A percentile compares a stretch with the other conserved stretches of the same genome.
These are phyloP conservation scores for Sthenelais limicola DNA, from an alignment of 2,888 invertebrate species.

Conservation along the genomic window DNA sequence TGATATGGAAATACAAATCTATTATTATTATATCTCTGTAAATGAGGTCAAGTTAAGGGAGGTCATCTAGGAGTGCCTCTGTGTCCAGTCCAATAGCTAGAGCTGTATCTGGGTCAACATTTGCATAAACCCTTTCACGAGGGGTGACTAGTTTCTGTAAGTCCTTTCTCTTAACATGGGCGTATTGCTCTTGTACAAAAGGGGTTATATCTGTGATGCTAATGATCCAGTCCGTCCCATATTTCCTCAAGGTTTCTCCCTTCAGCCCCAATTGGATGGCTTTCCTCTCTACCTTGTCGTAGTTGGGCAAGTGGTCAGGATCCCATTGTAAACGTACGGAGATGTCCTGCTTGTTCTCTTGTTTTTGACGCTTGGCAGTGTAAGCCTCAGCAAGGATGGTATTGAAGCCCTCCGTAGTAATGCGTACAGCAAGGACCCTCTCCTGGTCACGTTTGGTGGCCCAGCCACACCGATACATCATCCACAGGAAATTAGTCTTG, in stretches of 20 bases:
- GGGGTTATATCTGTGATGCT: constrained; percentile 58
- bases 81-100: too few species aligned
- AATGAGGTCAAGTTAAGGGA: too few species aligned
- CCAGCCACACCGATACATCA: constrained; percentile 70
- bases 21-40: too few species aligned
- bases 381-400: constrained; percentile 59
- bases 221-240: constrained; percentile 53
- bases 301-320: constrained; percentile 60
- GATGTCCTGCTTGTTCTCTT: constrained; percentile 51
- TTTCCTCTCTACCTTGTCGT: constrained; percentile 51
- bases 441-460: constrained; percentile 62
- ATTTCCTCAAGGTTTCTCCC: constrained; percentile 55
- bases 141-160: constrained; percentile 6
- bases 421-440: constrained; percentile 59
- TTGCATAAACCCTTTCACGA: constrained; percentile 23
- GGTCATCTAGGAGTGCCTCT: too few species aligned
- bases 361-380: too few species aligned
- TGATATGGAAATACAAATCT: too few species aligned
- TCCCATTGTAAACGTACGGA: constrained; percentile 67
- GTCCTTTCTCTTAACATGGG: constrained; percentile 1
- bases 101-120: too few species aligned
- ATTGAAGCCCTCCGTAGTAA: constrained; percentile 59
- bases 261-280: constrained; percentile 64
- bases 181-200: constrained; percentile 56
- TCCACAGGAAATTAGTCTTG: constrained; percentile 69